Conservation (phyloP, 1,140 invertebrate species). For the Triops longicaudatus region DNA sequence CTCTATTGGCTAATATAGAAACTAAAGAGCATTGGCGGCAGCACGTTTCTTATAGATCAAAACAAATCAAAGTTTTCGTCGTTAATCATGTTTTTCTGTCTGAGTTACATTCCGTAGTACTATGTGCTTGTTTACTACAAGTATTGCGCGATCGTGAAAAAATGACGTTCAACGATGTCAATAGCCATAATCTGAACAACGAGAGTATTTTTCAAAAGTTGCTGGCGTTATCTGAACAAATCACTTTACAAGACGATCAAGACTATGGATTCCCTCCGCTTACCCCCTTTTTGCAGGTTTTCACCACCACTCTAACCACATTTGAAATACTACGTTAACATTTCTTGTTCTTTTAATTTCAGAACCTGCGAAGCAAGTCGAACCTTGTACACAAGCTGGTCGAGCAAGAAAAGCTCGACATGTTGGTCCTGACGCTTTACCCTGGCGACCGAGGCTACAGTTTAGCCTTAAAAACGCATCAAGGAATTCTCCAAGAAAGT, state of each 20-base stretch:
- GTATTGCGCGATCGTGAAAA: neutral
- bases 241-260: neutral
- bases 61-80: neutral
- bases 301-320: neutral
- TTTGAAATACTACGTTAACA: neutral
- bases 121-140: neutral
- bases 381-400: slow-evolving; percentile 76
- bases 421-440: slow-evolving; percentile 81
- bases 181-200: neutral
- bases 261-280: neutral
- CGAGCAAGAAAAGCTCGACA: slow-evolving; percentile 72
- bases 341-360: slow-evolving; percentile 29
- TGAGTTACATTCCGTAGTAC: neutral
- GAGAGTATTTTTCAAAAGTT: slow-evolving; percentile 3
- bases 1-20: neutral
- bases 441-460: slow-evolving; percentile 85
- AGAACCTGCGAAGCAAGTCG: slow-evolving; percentile 57
- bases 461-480: slow-evolving; percentile 43
- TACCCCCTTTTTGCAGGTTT: neutral
- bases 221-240: neutral
- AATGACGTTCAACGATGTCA: neutral
- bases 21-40: neutral
- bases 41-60: neutral
- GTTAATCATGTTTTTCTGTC: neutral
- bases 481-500: slow-evolving; percentile 42